phyloP scores from a whole-genome alignment of 2,888 invertebrate genomes.

The Eupeodes luniger region DNA sequence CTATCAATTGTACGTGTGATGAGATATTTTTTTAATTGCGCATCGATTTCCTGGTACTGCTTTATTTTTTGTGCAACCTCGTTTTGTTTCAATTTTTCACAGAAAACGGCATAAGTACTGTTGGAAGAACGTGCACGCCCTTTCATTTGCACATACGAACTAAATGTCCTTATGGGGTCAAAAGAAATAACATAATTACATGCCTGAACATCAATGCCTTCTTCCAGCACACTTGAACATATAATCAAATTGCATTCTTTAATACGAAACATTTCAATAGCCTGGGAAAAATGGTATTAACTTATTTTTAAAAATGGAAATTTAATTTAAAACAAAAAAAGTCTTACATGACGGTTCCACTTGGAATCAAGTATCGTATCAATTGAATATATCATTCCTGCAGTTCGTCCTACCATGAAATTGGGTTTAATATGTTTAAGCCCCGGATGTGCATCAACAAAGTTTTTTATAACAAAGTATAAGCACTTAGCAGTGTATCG shows the following conservation, averaged over 20 bases:
- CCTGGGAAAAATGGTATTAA: slow-evolving; percentile 77
- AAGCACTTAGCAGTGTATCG: slow-evolving; percentile 91
- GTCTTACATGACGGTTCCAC: slow-evolving; percentile 79
- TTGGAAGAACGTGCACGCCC: slow-evolving; percentile 90
- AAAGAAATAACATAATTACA: slow-evolving; percentile 93
- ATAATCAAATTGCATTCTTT: slow-evolving; percentile 88
- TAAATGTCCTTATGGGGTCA: slow-evolving; percentile 89
- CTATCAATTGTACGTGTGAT: slow-evolving; percentile 86
- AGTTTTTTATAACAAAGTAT: slow-evolving; percentile 87
- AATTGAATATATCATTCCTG: slow-evolving; percentile 77
- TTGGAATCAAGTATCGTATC: slow-evolving; percentile 80
- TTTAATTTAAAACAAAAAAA: not conserved
- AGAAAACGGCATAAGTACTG: slow-evolving; percentile 87
- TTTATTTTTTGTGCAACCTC: slow-evolving; percentile 83
- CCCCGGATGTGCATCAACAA: slow-evolving; percentile 84
- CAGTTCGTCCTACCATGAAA: slow-evolving; percentile 88
- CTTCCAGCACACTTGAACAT: slow-evolving; percentile 93
- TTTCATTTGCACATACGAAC: slow-evolving; percentile 95
- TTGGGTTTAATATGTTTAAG: slow-evolving; percentile 87
- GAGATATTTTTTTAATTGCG: slow-evolving; percentile 86
- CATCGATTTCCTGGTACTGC: slow-evolving; percentile 85
- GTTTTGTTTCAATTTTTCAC: slow-evolving; percentile 81
- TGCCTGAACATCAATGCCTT: slow-evolving; percentile 93
- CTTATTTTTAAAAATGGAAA: not conserved
- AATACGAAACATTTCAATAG: slow-evolving; percentile 86